Percentiles rank a stretch among this genome's conserved stretches.
Evolutionary conservation across 2,888 invertebrate species (phyloP).

Genomic region (Chymomyza caudatula): DNA sequence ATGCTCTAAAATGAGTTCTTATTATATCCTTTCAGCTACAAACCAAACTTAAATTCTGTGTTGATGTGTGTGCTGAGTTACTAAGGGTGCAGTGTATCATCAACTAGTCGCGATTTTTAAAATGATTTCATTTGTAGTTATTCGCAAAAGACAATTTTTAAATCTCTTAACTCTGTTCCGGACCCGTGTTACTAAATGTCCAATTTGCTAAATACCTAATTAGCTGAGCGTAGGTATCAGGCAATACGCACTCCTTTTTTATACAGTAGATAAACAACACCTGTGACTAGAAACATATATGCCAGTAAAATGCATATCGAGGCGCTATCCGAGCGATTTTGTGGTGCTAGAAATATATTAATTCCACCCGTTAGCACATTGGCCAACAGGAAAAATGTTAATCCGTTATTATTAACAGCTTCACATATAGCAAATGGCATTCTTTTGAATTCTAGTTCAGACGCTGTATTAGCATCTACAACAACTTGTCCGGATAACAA

Average conservation of each 20-base stretch:
- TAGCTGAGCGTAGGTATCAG: too few species aligned
- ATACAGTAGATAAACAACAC: conserved; percentile 56
- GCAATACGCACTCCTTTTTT: conserved; percentile 68
- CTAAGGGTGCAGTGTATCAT: too few species aligned
- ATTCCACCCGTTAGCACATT: conserved; percentile 91
- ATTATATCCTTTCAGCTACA: too few species aligned
- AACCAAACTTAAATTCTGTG: too few species aligned
- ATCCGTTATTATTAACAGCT: conserved; percentile 88
- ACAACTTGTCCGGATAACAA: background rate
- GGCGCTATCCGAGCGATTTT: conserved; percentile 76
- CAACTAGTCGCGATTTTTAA: too few species aligned
- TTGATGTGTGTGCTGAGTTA: too few species aligned
- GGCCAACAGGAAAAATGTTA: conserved; percentile 88
- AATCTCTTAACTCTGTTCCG: too few species aligned
- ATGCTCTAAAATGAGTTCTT: too few species aligned
- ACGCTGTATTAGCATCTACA: background rate
- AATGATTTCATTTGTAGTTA: too few species aligned
- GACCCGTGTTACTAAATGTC: too few species aligned
- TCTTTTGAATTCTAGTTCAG: background rate
- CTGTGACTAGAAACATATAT: conserved; percentile 80
- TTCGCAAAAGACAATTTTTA: too few species aligned
- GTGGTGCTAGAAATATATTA: conserved; percentile 86
- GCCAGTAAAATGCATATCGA: conserved; percentile 80
- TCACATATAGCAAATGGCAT: conserved; percentile 67
- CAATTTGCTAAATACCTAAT: too few species aligned